Base-by-base conservation (phyloP, 2,888 invertebrate genomes). In the Nasonovia ribisnigri region DNA sequence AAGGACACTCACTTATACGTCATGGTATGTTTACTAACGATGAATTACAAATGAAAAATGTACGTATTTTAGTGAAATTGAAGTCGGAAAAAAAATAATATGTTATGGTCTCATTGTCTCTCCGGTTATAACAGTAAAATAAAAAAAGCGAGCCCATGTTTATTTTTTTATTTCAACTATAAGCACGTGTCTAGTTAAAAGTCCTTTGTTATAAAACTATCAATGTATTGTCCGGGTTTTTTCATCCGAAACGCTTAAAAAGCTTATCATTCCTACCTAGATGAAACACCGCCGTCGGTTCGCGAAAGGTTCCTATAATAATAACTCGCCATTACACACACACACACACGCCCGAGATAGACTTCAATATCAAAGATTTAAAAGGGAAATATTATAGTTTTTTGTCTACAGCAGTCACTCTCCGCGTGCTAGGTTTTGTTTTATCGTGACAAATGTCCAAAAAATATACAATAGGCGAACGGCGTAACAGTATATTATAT, bases 31-130 rank as follows among this genome's bases (percentile, higher is more conserved):
- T 46, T 92, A 87, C 91, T 60, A 60, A 92, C 16, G 86, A 46
- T 60, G 16, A 57, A 91, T 84, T 91, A 91, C 84, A 43, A 54
- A 57, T 57, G 57, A 86, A 48, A 92, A 86, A 92, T 36, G n/a
- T 57, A n/a, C 43, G 46, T 46, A n/a, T 91, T 86, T 91, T n/a
- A 57, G 57, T 29, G 42, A 13, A 54, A 91, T 67, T 90, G 90
- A 90, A 26, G 43, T 54, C 10, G 86, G 46, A 84, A 54, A 20
- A 43, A 86, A 57, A 5, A 46, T 46, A 2, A 36, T n/a, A n/a
- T 16, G 46, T 57, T 86, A 16, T 36, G 36, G 46, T 60, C 3
- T 24, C 8, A 60, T 92, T 92, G 91, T 92, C 48, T 92, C 36
- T n/a, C 54, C 20, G n/a, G 60, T 60, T 86, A 87, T 16, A 57